These are phyloP conservation scores for Trinectes maculatus DNA, from an alignment of 2,113 vertebrate genomes.

Conservation along the genomic window DNA sequence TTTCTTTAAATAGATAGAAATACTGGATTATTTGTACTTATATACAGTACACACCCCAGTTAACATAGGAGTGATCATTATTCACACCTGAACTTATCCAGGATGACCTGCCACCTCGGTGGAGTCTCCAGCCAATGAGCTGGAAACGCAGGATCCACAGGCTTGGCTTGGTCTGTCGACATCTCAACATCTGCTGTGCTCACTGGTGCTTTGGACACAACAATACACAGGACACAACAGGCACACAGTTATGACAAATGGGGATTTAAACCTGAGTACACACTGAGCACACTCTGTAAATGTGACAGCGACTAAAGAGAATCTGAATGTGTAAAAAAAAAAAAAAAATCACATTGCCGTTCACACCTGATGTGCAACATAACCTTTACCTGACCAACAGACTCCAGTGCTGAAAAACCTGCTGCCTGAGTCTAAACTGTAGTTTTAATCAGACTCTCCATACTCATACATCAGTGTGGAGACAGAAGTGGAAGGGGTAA, in stretches of 20 bases:
- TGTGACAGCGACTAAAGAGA: neutral
- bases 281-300: neutral
- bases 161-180: neutral
- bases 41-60: too few species aligned
- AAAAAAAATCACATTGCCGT: neutral
- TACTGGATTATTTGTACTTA: too few species aligned
- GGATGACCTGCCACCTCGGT: neutral
- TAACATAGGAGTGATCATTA: too few species aligned
- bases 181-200: neutral
- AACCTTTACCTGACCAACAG: neutral
- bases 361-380: slow-evolving; percentile 17
- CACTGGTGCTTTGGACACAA: neutral
- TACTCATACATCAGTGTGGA: neutral
- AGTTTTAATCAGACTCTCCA: neutral
- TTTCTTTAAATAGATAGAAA: too few species aligned
- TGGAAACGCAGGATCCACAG: neutral
- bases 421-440: neutral
- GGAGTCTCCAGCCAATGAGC: neutral
- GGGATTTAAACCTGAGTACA: neutral
- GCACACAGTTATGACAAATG: neutral
- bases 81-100: slow-evolving; percentile 66
- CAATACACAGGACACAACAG: too few species aligned
- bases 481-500: neutral
- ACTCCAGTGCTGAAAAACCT: slow-evolving; percentile 10
- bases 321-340: neutral